These are phyloP conservation scores for Acleris emargana DNA, from an alignment of 2,888 invertebrate genomes.

Conservation along the genomic window DNA sequence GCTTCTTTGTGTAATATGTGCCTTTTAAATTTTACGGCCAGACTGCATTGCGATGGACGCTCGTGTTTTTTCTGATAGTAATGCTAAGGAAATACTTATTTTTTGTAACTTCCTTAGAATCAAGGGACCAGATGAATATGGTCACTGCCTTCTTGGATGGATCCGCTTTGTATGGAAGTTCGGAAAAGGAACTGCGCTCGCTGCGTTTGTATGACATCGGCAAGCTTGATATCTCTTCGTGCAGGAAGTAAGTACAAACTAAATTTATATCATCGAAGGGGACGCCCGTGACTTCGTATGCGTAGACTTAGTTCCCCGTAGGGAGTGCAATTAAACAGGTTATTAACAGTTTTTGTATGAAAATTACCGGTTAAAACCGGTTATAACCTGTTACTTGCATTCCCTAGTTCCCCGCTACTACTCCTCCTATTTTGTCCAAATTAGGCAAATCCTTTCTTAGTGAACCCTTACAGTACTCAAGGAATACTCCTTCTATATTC, in stretches of 20 bases:
- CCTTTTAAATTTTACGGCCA: conserved; percentile 2
- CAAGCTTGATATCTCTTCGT: conserved; percentile 86
- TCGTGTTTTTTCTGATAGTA: background rate
- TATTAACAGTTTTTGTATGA: too few relatives aligned
- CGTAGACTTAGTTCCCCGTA: too few relatives aligned
- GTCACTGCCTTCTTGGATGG: conserved; percentile 93
- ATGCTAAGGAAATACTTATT: background rate
- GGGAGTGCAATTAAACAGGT: too few relatives aligned
- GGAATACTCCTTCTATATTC: too few relatives aligned
- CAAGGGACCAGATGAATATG: conserved; percentile 92
- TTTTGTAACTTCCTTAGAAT: conserved; percentile 68
- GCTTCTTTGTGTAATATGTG: too few relatives aligned
- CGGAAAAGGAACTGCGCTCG: conserved; percentile 87
- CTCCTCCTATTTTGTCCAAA: too few relatives aligned
- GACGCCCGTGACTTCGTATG: too few relatives aligned
- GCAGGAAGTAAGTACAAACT: conserved; percentile 79
- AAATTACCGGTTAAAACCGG: too few relatives aligned
- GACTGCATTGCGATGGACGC: conserved; percentile 13
- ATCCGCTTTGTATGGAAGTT: conserved; percentile 91
- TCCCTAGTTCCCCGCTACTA: too few relatives aligned
- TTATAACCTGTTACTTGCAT: too few relatives aligned
- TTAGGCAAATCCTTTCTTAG: too few relatives aligned
- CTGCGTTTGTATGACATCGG: conserved; percentile 89
- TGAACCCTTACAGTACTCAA: too few relatives aligned
- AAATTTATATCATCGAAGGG: background rate